Evolutionary conservation across 2,113 vertebrate species (phyloP).

Genomic region (Takifugu flavidus): DNA sequence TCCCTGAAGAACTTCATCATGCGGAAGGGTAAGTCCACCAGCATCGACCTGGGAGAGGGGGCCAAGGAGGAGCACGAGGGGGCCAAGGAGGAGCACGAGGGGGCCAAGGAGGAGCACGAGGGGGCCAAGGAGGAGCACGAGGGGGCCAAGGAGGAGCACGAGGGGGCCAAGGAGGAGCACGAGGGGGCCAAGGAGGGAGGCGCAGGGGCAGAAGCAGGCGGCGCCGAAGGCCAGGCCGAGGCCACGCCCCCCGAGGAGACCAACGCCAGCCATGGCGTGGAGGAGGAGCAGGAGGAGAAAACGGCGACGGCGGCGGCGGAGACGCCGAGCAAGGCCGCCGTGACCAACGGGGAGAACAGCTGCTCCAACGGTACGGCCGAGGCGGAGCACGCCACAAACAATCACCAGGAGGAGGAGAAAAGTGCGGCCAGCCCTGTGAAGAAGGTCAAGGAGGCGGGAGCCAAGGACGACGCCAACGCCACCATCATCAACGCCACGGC

Average conservation of each 20-base stretch:
- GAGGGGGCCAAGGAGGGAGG: no score
- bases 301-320: slow-evolving; percentile 39
- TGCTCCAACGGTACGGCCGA: slow-evolving; percentile 66
- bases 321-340: slow-evolving; percentile 30
- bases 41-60: slow-evolving; percentile 68
- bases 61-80: slow-evolving; percentile 62
- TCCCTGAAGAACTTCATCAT: slow-evolving; percentile 82
- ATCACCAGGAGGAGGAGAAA: slow-evolving; percentile 64
- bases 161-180: slow-evolving; percentile 65
- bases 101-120: slow-evolving; percentile 28
- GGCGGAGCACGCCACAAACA: slow-evolving; percentile 66
- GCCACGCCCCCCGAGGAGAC: slow-evolving; percentile 5
- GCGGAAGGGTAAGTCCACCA: slow-evolving; percentile 76
- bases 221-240: background rate
- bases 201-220: slow-evolving; percentile 25
- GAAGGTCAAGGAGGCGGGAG: slow-evolving; percentile 64
- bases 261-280: slow-evolving; percentile 3
- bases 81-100: slow-evolving; percentile 36
- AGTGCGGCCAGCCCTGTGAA: slow-evolving; percentile 61
- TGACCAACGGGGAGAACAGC: slow-evolving; percentile 73
- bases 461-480: slow-evolving; percentile 68
- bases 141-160: slow-evolving; percentile 30
- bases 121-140: slow-evolving; percentile 42
- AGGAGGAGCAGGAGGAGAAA: background rate
- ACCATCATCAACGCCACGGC: slow-evolving; percentile 71